phyloP scores from a whole-genome alignment of 2,888 invertebrate species.

The Caenorhabditis angaria region DNA sequence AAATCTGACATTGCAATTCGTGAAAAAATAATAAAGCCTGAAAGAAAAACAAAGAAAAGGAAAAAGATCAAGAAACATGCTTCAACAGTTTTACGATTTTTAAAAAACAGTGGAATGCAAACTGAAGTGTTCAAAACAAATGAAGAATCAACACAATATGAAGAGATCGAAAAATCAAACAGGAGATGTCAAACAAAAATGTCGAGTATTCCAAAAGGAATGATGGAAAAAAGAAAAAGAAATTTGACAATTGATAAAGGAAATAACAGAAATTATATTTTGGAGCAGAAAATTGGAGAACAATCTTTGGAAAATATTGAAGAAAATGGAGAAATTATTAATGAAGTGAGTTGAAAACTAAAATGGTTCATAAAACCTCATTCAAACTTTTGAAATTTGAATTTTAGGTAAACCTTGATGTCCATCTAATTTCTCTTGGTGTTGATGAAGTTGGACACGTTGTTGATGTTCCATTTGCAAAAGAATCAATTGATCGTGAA shows the following conservation, averaged over 20 bases:
- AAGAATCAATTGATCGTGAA: background rate
- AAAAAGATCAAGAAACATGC: conserved; percentile 19
- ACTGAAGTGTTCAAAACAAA: conserved; percentile 12
- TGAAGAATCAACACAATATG: conserved; percentile 34
- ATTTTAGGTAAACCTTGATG: background rate
- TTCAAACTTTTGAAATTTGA: no score
- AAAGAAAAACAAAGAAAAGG: conserved; percentile 22
- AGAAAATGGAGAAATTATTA: background rate
- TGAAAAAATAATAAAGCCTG: conserved; percentile 10
- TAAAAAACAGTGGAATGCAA: conserved; percentile 49
- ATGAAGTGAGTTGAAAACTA: background rate
- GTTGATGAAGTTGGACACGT: conserved; percentile 44
- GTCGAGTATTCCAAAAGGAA: conserved; percentile 23
- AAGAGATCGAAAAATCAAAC: conserved; percentile 26
- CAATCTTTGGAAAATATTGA: background rate
- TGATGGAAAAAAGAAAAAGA: background rate
- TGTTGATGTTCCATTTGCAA: conserved; percentile 32
- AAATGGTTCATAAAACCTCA: no score
- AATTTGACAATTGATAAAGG: background rate
- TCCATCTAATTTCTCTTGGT: conserved; percentile 23
- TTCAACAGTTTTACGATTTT: conserved; percentile 43
- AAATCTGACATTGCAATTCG: no score
- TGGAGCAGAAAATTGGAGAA: background rate
- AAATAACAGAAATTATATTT: background rate
- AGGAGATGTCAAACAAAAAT: conserved; percentile 50